Evolutionary conservation across 2,888 invertebrate genomes (phyloP).

Genomic region (Unio pictorum): DNA sequence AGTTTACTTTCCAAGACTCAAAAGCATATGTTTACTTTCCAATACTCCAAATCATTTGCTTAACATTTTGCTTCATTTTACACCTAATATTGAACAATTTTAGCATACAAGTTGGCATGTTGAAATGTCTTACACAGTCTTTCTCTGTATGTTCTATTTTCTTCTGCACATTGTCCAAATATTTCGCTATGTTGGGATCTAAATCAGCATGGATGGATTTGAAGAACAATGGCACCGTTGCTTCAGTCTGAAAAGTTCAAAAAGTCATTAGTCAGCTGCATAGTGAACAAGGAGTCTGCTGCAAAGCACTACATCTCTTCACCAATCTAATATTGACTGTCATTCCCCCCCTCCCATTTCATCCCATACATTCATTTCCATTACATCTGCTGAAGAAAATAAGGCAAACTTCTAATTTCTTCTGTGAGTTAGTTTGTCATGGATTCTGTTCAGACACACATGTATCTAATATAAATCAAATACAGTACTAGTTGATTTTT

Average conservation of each 20-base stretch:
- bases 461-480: too few species aligned
- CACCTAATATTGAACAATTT: neutral
- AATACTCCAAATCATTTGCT: too few species aligned
- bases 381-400: too few species aligned
- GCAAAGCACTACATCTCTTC: neutral
- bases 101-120: neutral
- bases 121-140: conserved; percentile 43
- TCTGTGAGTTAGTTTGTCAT: too few species aligned
- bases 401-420: too few species aligned
- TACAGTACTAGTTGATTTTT: too few species aligned
- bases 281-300: neutral
- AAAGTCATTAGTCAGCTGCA: neutral
- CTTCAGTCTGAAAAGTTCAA: conserved; percentile 33
- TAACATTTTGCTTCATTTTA: too few species aligned
- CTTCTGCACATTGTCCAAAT: conserved; percentile 35
- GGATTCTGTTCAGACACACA: too few species aligned
- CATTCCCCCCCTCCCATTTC: neutral
- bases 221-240: conserved; percentile 56
- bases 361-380: too few species aligned
- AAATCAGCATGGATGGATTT: conserved; percentile 47
- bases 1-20: too few species aligned
- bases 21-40: too few species aligned
- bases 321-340: neutral
- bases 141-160: conserved; percentile 50
- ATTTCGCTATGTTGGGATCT: conserved; percentile 50